A percentile compares a stretch with the other conserved stretches of the same genome.
These are phyloP conservation scores for Camponotus pennsylvanicus DNA, from an alignment of 1,140 invertebrate species.

Conservation along the genomic window DNA sequence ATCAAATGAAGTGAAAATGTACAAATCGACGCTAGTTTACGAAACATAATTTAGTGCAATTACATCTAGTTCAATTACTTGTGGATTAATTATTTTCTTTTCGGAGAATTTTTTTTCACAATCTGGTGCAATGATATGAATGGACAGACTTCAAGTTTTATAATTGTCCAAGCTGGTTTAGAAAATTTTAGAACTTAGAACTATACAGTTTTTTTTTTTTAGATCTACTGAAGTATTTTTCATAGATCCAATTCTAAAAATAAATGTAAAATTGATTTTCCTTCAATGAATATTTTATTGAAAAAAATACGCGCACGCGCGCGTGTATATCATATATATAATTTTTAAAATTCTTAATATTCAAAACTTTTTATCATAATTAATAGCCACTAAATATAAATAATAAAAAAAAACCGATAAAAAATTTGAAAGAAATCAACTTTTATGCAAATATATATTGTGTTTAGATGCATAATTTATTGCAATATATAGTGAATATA, in stretches of 20 bases:
- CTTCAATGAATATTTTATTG: neutral
- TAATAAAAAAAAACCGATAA: neutral
- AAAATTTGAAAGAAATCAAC: conserved; percentile 1
- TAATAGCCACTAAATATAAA: neutral
- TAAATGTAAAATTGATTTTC: neutral
- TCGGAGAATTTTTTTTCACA: neutral
- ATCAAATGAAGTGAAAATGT: conserved; percentile 53
- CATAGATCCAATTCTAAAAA: neutral
- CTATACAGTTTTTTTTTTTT: neutral
- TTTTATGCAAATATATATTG: neutral
- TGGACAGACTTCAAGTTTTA: conserved; percentile 8
- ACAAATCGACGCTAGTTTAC: conserved; percentile 71
- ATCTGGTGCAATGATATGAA: conserved; percentile 5
- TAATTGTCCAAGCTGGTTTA: neutral
- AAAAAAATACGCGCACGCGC: neutral
- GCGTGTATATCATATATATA: neutral
- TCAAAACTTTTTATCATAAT: neutral
- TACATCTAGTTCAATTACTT: conserved; percentile 42
- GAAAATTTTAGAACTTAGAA: neutral
- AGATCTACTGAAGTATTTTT: neutral
- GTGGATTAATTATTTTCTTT: neutral
- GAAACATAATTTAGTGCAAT: conserved; percentile 58
- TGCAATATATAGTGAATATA: neutral
- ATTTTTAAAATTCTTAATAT: conserved; percentile 10
- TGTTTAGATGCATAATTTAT: neutral